Base-by-base conservation (phyloP, 2,797 vertebrate species). In the Poecilia gillii region DNA sequence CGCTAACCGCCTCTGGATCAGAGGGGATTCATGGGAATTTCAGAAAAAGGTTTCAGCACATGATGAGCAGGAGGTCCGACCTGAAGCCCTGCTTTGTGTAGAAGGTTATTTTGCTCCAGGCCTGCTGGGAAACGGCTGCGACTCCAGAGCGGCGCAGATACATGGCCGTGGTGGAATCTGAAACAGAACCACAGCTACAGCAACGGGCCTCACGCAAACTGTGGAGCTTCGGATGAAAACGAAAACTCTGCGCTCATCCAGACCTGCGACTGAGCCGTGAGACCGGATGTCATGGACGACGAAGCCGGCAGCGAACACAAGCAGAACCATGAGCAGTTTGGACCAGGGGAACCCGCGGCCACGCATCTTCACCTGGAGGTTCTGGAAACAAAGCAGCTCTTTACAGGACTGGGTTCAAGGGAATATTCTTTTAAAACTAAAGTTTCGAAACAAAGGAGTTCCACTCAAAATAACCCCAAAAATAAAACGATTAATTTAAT, bases 201-300 rank as follows among this genome's bases (percentile, higher is more conserved):
- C 66, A 43, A 43, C 39, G 6, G 23, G 62, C 31, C 31, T 64
- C 31, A 3, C 4, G 3, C 2, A 11, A 39, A 66, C 33, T 11
- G 36, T 12, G 36, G 3, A 66, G 59, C 6, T 18, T 18, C 9
- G 20, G 18, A 20, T 20, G 18, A 66, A 36, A 66, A 39, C 0
- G 1, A 64, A 28, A 2, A 2, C 74, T 51, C 0, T 0, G n/a
- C 14, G 57, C 25, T 41, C 4, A 9, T 72, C 16, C 94, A 1
- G 47, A 98, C 98, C 96, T 93, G 96, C 82, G 81, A 98, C 96
- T 16, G 98, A 97, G 53, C 96, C 95, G 0, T 96, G 96, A 0
- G 95, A 96, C 81, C 92, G 88, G 86, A 98, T 1, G 23, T 99
- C 98, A 0, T 98, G 97, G 79, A 95, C 90, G 0, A 99, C 77